Percentiles rank a stretch among this genome's conserved stretches.
phyloP scores from a whole-genome alignment of 2,113 vertebrate genomes.

The Cervus canadensis region DNA sequence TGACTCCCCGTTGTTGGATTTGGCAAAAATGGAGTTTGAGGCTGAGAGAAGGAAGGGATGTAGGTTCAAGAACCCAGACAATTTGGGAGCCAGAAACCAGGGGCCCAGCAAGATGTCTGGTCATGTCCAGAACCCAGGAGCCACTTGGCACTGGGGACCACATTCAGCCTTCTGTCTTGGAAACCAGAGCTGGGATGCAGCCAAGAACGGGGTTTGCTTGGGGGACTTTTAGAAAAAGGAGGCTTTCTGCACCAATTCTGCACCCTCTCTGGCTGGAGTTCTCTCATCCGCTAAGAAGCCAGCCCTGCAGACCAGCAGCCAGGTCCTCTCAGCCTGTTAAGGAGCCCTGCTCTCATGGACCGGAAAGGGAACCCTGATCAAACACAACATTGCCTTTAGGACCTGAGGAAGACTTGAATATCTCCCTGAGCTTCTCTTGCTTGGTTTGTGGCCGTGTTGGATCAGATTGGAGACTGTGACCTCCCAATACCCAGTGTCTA shows the following conservation, averaged over 20 bases:
- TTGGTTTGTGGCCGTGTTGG: background rate
- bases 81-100: background rate
- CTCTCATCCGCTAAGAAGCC: background rate
- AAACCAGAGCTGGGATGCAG: background rate
- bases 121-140: too few relatives aligned
- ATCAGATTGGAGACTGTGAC: background rate
- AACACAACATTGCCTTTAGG: background rate
- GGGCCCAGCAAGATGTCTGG: background rate
- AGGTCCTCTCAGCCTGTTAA: background rate
- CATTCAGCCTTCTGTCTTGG: background rate
- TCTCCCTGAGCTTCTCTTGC: background rate
- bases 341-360: background rate
- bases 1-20: background rate
- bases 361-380: background rate
- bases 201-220: rapidly evolving
- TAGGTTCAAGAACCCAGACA: background rate
- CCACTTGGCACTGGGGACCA: background rate
- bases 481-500: background rate
- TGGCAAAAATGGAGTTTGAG: background rate
- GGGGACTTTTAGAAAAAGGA: background rate
- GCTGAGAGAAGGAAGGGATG: background rate
- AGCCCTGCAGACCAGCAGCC: background rate
- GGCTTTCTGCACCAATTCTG: too few relatives aligned
- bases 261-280: too few relatives aligned
- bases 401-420: rapidly evolving